Percentiles rank a stretch among this genome's conserved stretches.
Evolutionary conservation across 2,888 invertebrate genomes (phyloP).

Genomic region (Agelastica alni): DNA sequence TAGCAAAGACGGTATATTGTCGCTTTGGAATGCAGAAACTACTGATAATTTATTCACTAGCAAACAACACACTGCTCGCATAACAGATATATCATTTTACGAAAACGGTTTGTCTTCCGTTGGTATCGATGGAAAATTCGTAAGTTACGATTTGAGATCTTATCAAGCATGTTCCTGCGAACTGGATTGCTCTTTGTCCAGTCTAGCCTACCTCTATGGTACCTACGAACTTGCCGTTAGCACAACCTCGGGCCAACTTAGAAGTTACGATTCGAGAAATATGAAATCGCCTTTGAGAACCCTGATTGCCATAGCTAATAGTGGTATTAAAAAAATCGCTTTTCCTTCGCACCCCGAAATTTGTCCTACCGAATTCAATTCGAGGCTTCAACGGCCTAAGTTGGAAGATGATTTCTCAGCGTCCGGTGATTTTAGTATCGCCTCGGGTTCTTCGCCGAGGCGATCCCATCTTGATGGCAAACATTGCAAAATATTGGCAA

Average conservation of each 20-base stretch:
- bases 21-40: conserved; percentile 40
- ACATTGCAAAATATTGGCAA: not conserved
- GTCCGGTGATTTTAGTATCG: conserved; percentile 37
- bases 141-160: conserved; percentile 38
- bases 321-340: conserved; percentile 39
- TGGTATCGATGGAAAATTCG: conserved; percentile 39
- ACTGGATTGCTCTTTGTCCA: conserved; percentile 38
- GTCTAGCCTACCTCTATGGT: conserved; percentile 35
- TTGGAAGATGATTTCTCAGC: conserved; percentile 30
- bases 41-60: conserved; percentile 28
- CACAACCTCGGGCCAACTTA: conserved; percentile 39
- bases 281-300: conserved; percentile 39
- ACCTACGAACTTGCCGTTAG: conserved; percentile 39
- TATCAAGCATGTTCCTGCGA: conserved; percentile 29
- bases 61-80: conserved; percentile 33
- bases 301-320: conserved; percentile 34
- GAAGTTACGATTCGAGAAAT: conserved; percentile 41
- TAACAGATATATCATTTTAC: conserved; percentile 40
- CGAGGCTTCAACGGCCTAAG: too few species aligned
- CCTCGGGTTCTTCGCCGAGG: conserved; percentile 25
- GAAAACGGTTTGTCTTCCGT: conserved; percentile 37
- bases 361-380: not conserved
- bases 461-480: not conserved
- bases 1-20: conserved; percentile 38
- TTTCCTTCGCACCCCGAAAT: conserved; percentile 26